Percentiles rank a stretch among this genome's conserved stretches.
Evolutionary conservation across 2,797 vertebrate genomes (phyloP).

Genomic region (Oreochromis mossambicus): DNA sequence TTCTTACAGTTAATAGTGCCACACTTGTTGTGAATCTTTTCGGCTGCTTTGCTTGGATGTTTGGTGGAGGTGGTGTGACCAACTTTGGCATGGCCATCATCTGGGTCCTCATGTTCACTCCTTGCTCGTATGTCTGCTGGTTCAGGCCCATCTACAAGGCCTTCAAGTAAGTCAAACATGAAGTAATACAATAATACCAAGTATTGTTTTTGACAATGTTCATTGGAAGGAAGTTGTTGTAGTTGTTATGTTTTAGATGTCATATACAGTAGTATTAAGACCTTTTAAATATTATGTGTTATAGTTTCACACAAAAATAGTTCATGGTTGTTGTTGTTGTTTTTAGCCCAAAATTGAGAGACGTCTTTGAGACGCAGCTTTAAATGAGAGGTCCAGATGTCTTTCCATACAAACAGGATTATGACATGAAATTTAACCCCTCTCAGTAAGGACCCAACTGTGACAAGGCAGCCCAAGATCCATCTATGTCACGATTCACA

Average conservation of each 20-base stretch:
- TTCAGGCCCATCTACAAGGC: conserved; percentile 99
- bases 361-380: not conserved
- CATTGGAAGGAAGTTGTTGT: not conserved
- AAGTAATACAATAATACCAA: not conserved
- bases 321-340: not conserved
- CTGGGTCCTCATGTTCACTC: conserved; percentile 98
- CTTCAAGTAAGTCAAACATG: conserved; percentile 87
- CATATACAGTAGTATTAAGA: not conserved
- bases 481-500: not conserved
- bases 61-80: conserved; percentile 92
- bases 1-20: conserved; percentile 88
- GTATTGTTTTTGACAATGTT: not conserved
- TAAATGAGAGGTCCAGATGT: not conserved
- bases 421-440: not conserved
- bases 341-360: not conserved
- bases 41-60: conserved; percentile 97
- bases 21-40: conserved; percentile 94
- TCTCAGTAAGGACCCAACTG: not conserved
- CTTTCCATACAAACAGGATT: not conserved
- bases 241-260: not conserved
- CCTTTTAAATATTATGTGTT: not conserved
- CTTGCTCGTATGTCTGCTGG: conserved; percentile 99
- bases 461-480: not conserved
- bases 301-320: not conserved
- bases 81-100: conserved; percentile 98